phyloP scores from a whole-genome alignment of 1,140 invertebrate species.

The Helicoverpa armigera region DNA sequence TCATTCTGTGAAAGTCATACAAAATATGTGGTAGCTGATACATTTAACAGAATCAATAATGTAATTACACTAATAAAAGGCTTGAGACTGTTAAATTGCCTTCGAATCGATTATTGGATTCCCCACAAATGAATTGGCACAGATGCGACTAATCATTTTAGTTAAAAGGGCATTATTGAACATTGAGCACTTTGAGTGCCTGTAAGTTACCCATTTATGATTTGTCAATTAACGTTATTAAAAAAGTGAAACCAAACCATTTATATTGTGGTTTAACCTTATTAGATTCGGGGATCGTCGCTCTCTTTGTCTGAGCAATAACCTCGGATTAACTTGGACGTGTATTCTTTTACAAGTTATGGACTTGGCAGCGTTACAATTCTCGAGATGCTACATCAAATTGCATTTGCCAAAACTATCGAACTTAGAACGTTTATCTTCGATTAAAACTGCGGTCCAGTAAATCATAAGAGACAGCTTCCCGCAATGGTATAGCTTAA shows the following conservation, averaged over 20 bases:
- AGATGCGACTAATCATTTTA: background rate
- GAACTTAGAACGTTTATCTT: background rate
- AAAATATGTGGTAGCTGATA: no score
- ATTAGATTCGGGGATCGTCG: background rate
- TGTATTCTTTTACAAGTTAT: conserved; percentile 11
- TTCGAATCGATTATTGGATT: background rate
- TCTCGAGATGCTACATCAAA: conserved; percentile 11
- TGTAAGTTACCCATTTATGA: background rate
- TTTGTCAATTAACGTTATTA: background rate
- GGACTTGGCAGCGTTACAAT: conserved; percentile 19
- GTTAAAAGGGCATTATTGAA: background rate
- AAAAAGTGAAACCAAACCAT: background rate
- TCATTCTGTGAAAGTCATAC: no score
- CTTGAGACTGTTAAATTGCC: background rate
- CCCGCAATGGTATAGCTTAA: background rate
- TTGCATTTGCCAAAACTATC: conserved; percentile 19
- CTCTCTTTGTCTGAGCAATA: conserved; percentile 16
- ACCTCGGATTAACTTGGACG: background rate
- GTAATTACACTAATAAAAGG: no score
- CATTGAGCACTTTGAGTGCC: background rate
- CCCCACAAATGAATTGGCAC: background rate
- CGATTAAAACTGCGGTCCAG: background rate
- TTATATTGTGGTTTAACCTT: background rate
- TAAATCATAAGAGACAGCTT: background rate
- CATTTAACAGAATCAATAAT: no score